phyloP scores from a whole-genome alignment of 53 echinoderm and acorn worm species.

The Paracentrotus lividus region DNA sequence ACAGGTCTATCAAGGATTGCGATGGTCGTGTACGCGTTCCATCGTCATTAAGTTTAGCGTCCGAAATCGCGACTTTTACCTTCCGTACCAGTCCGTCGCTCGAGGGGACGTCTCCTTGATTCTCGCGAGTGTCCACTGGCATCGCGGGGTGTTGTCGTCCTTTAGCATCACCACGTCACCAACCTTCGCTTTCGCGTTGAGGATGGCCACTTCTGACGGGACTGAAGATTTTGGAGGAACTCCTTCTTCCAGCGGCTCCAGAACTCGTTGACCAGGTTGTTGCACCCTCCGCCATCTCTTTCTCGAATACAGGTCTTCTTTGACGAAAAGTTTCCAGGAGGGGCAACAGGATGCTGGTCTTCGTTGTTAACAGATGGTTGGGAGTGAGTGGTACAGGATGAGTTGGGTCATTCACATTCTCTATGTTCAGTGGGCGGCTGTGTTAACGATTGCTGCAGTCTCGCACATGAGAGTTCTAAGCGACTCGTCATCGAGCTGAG shows the following conservation, averaged over 20 bases:
- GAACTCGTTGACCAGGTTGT: slow-evolving; percentile 73
- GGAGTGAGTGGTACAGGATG: slow-evolving; percentile 70
- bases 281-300: slow-evolving; percentile 77
- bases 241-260: slow-evolving; percentile 81
- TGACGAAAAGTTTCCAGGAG: slow-evolving; percentile 67
- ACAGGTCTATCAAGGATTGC: slow-evolving; percentile 61
- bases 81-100: slow-evolving; percentile 37
- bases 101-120: slow-evolving; percentile 28
- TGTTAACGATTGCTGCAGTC: slow-evolving; percentile 57
- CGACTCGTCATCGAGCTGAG: slow-evolving; percentile 66
- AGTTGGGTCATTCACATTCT: slow-evolving; percentile 56
- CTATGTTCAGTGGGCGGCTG: slow-evolving; percentile 47
- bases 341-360: slow-evolving; percentile 65
- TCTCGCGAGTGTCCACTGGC: slow-evolving; percentile 72
- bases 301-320: slow-evolving; percentile 67
- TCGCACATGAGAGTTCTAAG: slow-evolving; percentile 61
- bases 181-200: slow-evolving; percentile 47
- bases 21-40: neutral
- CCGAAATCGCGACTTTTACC: slow-evolving; percentile 51
- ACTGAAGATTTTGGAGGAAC: slow-evolving; percentile 73
- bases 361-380: slow-evolving; percentile 73
- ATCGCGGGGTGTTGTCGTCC: slow-evolving; percentile 68
- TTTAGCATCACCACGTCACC: slow-evolving; percentile 74
- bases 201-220: slow-evolving; percentile 69
- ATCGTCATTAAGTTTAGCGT: neutral